These are phyloP conservation scores for Tetrax tetrax DNA, from an alignment of 2,113 vertebrate genomes.

Conservation along the genomic window DNA sequence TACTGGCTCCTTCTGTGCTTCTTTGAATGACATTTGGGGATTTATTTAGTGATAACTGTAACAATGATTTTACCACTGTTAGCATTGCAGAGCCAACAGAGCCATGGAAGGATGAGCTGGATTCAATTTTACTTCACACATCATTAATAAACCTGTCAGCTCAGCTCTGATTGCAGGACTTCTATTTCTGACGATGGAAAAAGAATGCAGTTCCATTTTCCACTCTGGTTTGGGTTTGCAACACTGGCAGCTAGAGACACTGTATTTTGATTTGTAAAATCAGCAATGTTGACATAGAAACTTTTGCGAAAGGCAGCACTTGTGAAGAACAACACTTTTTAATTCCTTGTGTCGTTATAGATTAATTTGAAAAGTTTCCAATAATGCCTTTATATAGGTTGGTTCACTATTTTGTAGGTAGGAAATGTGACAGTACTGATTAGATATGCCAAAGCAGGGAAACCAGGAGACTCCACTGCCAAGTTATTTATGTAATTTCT, in stretches of 20 bases:
- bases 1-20: not conserved
- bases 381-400: not conserved
- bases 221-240: not conserved
- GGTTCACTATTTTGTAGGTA: not conserved
- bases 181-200: not conserved
- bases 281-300: not conserved
- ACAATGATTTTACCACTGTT: not conserved
- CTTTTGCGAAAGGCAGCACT: not conserved
- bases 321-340: not conserved
- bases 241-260: not conserved
- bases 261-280: not conserved
- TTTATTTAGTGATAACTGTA: not conserved
- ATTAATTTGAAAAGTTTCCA: not conserved
- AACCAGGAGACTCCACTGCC: not conserved
- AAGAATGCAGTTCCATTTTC: not conserved
- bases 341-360: not conserved
- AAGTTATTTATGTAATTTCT: not conserved
- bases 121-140: slow-evolving; percentile 29
- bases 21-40: not conserved
- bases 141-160: slow-evolving; percentile 28
- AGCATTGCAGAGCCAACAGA: not conserved
- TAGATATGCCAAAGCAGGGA: not conserved
- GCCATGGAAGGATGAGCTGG: not conserved
- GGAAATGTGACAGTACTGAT: not conserved
- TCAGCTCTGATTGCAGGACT: not conserved